Conservation (phyloP, 2,113 vertebrate species). For the Menidia beryllina region DNA sequence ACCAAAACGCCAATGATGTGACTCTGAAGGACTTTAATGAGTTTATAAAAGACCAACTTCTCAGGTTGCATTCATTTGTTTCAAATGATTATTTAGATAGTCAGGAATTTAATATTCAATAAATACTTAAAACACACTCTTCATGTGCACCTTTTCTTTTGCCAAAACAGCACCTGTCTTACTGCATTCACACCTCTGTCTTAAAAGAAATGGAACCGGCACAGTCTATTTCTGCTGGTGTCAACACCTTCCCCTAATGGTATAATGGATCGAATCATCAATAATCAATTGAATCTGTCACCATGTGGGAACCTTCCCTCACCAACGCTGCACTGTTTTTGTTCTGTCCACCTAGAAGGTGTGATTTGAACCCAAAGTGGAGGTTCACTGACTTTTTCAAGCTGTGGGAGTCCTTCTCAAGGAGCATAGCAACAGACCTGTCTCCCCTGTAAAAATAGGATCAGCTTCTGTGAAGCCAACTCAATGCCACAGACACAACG, state of each 20-base stretch:
- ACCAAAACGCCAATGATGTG: conserved; percentile 1
- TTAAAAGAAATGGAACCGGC: conserved; percentile 61
- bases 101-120: conserved; percentile 44
- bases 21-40: neutral
- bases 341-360: conserved; percentile 67
- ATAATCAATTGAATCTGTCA: conserved; percentile 78
- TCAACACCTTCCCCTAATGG: conserved; percentile 68
- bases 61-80: neutral
- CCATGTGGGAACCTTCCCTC: conserved; percentile 40
- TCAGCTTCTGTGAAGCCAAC: conserved; percentile 75
- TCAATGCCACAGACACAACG: conserved; percentile 74
- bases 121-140: conserved; percentile 46
- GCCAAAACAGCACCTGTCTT: conserved; percentile 45
- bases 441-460: conserved; percentile 84
- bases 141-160: conserved; percentile 25
- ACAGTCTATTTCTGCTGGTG: conserved; percentile 69
- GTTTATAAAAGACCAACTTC: neutral
- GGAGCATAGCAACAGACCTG: conserved; percentile 84
- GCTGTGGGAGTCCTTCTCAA: conserved; percentile 73
- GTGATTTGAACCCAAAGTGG: conserved; percentile 61
- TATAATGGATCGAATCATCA: conserved; percentile 78
- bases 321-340: conserved; percentile 22
- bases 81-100: conserved; percentile 13
- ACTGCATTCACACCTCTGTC: conserved; percentile 67
- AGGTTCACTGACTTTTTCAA: conserved; percentile 40